Base-by-base conservation (phyloP, 2,888 invertebrate species). In the Rhamnusium bicolor region DNA sequence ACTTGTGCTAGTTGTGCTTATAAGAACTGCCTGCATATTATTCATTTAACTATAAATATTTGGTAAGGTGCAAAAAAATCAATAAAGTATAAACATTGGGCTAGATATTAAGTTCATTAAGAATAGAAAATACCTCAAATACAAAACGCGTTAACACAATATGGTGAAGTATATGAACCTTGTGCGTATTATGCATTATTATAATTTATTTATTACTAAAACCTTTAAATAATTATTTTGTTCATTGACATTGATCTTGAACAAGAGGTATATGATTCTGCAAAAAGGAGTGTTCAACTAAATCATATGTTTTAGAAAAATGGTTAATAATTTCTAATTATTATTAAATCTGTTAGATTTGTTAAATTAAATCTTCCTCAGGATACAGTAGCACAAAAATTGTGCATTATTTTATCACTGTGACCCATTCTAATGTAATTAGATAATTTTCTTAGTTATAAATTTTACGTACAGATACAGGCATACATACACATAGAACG, bases 181-280 rank as follows among this genome's bases (percentile, higher is more conserved):
- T 67, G 66, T 56, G 21, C 21, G 49, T 56, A 56, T 54, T 54
- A 46, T 56, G 10, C 46, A 32, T 65, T 56, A 19, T 56, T 46
- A n/a, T n/a, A n/a, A n/a, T n/a, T n/a, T n/a, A 67, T 67, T 67
- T 67, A 67, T 56, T 70, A 32, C 10, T 51, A 53, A 63, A 62
- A 27, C 10, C 68, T 63, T 46, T 56, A 46, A 67, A 67, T 65
- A 74, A 72, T 74, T 69, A 72, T 49, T 51, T 63, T 72, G 61
- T 56, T 60, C 77, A 77, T 77, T 77, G 77, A 75, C 77, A 77
- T 77, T 77, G 77, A 75, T 75, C 74, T 19, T 67, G 65, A 67
- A 62, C 21, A 67, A 3, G 63, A 21, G 8, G n/a, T 32, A 58
- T 32, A 10, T 16, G 18, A 32, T 58, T 32, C 10, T 32, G 8